Conservation (phyloP, 2,797 vertebrate species). For the Onychomys leucogaster region DNA sequence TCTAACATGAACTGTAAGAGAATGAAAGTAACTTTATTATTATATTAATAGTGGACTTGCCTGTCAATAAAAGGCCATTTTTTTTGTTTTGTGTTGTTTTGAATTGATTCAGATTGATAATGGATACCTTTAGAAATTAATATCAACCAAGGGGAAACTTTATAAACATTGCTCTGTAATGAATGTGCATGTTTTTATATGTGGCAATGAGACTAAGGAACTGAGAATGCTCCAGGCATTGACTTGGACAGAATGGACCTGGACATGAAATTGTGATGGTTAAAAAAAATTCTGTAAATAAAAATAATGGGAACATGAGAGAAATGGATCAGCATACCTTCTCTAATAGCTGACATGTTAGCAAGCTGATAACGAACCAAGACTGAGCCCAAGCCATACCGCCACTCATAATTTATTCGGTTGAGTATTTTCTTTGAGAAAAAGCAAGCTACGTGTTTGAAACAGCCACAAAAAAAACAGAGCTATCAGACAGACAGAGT, state of each 20-base stretch:
- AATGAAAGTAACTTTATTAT: background rate
- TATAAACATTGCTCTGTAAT: background rate
- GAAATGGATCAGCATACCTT: conserved; percentile 20
- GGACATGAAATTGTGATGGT: conserved; percentile 58
- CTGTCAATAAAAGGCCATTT: background rate
- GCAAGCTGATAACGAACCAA: conserved; percentile 37
- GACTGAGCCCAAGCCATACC: conserved; percentile 54
- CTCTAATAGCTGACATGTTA: conserved; percentile 52
- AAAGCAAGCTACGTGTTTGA: conserved; percentile 69
- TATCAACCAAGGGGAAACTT: background rate
- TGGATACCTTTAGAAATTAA: conserved; percentile 19
- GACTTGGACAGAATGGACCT: background rate
- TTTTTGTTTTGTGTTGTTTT: background rate
- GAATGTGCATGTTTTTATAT: background rate
- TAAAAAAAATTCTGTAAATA: background rate
- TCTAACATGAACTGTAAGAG: background rate
- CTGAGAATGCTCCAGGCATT: background rate
- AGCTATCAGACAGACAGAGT: conserved; percentile 58
- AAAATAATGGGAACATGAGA: conserved; percentile 58
- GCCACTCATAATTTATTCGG: conserved; percentile 68
- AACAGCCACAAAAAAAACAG: conserved; percentile 37
- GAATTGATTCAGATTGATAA: background rate
- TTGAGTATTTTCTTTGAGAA: conserved; percentile 24
- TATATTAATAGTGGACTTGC: background rate
- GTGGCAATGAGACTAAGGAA: background rate